A percentile compares a stretch with the other conserved stretches of the same genome.
Evolutionary conservation across 2,888 invertebrate species (phyloP).

Genomic region (Drosophila neotestacea): DNA sequence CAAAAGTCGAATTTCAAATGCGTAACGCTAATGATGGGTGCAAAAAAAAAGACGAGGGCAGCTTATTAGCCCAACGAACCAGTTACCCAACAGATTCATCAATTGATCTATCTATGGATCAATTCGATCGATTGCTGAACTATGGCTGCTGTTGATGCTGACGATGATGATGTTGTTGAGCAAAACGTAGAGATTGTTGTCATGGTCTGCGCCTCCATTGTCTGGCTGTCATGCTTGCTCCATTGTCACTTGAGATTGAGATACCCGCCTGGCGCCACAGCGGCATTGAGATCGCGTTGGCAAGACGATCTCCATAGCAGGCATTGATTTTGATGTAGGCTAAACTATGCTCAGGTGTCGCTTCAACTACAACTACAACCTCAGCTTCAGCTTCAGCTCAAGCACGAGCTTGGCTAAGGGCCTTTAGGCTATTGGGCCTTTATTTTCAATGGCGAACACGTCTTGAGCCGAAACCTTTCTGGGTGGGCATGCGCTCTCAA

Average conservation of each 20-base stretch:
- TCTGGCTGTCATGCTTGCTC: constrained; percentile 53
- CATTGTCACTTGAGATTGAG: constrained; percentile 68
- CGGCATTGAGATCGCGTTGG: constrained; percentile 64
- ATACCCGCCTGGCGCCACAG: constrained; percentile 71
- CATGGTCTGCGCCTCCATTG: constrained; percentile 58
- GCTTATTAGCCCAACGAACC: constrained; percentile 65
- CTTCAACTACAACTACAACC: constrained; percentile 31
- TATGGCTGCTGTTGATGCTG: constrained; percentile 1
- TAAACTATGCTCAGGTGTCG: constrained; percentile 69
- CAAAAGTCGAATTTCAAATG: constrained; percentile 43
- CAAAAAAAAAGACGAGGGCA: constrained; percentile 28
- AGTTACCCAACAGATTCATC: constrained; percentile 66
- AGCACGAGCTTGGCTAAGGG: constrained; percentile 55
- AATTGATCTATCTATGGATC: constrained; percentile 7
- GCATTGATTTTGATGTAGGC: constrained; percentile 57
- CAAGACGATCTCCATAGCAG: constrained; percentile 19
- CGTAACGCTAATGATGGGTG: constrained; percentile 62
- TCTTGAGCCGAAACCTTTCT: constrained; percentile 53
- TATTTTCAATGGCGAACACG: constrained; percentile 61
- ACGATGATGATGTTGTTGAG: constrained; percentile 44
- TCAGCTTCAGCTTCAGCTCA: constrained; percentile 34
- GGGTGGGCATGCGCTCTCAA: constrained; percentile 66
- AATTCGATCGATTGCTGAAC: constrained; percentile 1
- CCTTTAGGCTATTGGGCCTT: constrained; percentile 42
- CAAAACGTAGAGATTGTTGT: constrained; percentile 57